These are phyloP conservation scores for Ametastegia equiseti DNA, from an alignment of 2,888 invertebrate species.

Conservation along the genomic window DNA sequence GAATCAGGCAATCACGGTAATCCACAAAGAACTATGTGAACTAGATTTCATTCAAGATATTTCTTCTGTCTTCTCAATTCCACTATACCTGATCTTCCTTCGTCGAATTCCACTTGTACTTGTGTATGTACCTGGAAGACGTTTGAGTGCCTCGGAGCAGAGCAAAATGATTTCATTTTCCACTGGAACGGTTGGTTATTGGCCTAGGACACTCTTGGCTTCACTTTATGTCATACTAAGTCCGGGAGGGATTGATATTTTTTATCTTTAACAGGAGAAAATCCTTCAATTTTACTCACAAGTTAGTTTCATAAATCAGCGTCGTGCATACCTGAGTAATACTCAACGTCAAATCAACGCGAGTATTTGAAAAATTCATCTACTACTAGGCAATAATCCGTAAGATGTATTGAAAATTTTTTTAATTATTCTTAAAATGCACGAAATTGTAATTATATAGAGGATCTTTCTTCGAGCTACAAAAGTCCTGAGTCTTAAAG, in stretches of 20 bases:
- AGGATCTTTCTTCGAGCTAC: too few relatives aligned
- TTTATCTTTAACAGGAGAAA: not conserved
- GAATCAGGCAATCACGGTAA: too few relatives aligned
- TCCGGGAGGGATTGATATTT: not conserved
- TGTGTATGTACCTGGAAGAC: not conserved
- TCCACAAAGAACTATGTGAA: not conserved
- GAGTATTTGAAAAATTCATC: too few relatives aligned
- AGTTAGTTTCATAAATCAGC: not conserved
- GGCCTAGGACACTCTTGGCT: not conserved
- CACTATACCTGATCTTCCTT: not conserved
- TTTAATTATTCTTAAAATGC: too few relatives aligned
- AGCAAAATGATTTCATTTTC: not conserved
- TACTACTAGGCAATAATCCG: too few relatives aligned
- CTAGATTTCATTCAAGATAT: not conserved
- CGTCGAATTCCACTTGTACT: not conserved
- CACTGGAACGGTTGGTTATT: not conserved
- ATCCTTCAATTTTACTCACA: not conserved
- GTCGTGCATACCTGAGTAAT: too few relatives aligned
- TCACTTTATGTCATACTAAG: not conserved
- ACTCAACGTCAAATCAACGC: too few relatives aligned
- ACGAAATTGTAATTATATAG: too few relatives aligned
- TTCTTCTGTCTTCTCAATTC: not conserved
- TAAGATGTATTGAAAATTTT: too few relatives aligned
- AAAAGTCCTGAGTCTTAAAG: too few relatives aligned
- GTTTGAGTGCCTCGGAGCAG: not conserved